phyloP scores from a whole-genome alignment of 2,797 vertebrate genomes.

The Schizothorax lantsangensis region DNA sequence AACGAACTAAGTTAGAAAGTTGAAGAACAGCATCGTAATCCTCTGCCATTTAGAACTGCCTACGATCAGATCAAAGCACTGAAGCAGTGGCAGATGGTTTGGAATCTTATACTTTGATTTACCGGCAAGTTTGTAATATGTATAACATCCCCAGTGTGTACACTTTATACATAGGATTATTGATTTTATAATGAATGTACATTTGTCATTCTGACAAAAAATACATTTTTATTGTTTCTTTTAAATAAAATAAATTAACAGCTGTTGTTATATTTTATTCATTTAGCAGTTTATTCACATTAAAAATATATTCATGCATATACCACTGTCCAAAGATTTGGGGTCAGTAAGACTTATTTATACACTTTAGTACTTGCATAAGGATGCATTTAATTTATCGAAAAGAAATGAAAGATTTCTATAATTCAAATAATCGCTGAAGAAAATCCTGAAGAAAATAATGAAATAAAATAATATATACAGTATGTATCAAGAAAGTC shows the following conservation, averaged over 20 bases:
- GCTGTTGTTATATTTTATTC: neutral
- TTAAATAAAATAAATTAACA: neutral
- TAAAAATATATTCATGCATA: neutral
- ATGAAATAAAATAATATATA: too few species aligned
- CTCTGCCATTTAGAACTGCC: neutral
- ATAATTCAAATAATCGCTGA: neutral
- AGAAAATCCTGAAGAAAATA: too few species aligned
- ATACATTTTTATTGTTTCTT: neutral
- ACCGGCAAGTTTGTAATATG: neutral
- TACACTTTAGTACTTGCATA: neutral
- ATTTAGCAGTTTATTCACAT: too few species aligned
- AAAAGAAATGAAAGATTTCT: neutral
- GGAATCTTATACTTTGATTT: slow-evolving; percentile 17
- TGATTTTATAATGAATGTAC: neutral
- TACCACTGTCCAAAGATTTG: neutral
- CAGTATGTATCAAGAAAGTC: too few species aligned
- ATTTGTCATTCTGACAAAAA: neutral
- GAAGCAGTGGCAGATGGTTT: neutral
- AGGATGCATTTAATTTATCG: neutral
- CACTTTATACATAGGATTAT: neutral
- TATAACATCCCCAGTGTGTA: neutral
- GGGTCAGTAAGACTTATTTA: neutral
- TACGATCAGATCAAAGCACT: neutral
- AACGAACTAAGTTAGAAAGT: neutral
- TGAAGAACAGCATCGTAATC: neutral